Conservation (phyloP, 2,113 vertebrate species). For the Crotalus tigris region DNA sequence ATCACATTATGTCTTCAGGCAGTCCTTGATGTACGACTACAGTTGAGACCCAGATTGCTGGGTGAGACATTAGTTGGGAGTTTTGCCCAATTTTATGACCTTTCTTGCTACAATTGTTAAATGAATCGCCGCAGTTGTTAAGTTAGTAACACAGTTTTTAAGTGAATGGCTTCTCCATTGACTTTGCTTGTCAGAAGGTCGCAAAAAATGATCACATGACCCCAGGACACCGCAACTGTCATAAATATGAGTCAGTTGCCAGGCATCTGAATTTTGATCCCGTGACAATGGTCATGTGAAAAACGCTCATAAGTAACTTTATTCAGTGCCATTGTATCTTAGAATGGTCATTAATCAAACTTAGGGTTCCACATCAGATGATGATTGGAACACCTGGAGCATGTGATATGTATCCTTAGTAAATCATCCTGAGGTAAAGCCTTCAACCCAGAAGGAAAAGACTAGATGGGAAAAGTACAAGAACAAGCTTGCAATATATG, state of each 20-base stretch:
- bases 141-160: not conserved
- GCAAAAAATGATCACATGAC: not conserved
- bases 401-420: not conserved
- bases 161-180: not conserved
- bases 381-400: not conserved
- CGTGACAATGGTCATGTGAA: not conserved
- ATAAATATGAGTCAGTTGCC: not conserved
- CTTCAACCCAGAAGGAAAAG: not conserved
- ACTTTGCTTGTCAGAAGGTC: not conserved
- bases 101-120: not conserved
- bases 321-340: not conserved
- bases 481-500: conserved; percentile 28
- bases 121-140: not conserved
- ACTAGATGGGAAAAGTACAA: not conserved
- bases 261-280: not conserved
- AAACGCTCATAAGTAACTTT: not conserved
- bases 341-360: not conserved
- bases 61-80: not conserved
- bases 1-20: conserved; percentile 23
- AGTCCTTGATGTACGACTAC: not conserved
- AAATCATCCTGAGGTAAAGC: not conserved
- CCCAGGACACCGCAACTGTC: not conserved
- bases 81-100: not conserved
- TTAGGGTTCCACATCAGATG: conserved; percentile 29
- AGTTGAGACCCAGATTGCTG: not conserved